Percentiles rank a stretch among this genome's conserved stretches.
Conservation (phyloP, 2,888 invertebrate species). For the Steinernema hermaphroditum region DNA sequence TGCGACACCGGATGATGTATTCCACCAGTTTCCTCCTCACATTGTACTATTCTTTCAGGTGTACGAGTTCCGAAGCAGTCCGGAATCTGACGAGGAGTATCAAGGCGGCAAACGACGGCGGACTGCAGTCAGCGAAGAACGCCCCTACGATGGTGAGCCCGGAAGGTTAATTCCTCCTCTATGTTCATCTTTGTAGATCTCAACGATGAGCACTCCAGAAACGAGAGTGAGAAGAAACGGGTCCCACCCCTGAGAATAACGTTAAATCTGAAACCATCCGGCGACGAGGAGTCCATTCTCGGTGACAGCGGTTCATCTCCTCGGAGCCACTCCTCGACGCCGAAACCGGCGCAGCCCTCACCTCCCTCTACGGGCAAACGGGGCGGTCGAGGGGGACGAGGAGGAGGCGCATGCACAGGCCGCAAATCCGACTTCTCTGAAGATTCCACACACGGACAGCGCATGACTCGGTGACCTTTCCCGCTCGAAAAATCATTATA, state of each 20-base stretch:
- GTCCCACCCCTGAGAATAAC: conserved; percentile 9
- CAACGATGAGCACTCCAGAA: background rate
- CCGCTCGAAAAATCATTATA: no score
- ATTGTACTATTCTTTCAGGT: background rate
- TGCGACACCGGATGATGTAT: conserved; percentile 1
- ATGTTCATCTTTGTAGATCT: background rate
- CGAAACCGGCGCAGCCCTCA: conserved; percentile 11
- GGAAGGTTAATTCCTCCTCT: no score
- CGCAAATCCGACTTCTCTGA: background rate
- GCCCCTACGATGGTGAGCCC: background rate
- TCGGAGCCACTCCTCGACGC: conserved; percentile 17
- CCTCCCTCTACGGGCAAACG: conserved; percentile 1
- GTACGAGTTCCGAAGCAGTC: conserved; percentile 19
- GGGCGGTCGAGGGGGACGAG: conserved; percentile 8
- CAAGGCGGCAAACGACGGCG: conserved; percentile 14
- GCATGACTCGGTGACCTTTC: background rate
- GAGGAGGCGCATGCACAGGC: background rate
- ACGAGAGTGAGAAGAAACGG: conserved; percentile 16
- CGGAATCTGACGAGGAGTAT: conserved; percentile 18
- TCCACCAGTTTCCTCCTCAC: no score
- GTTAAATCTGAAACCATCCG: conserved; percentile 14
- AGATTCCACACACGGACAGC: conserved; percentile 10
- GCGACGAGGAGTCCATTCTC: conserved; percentile 2
- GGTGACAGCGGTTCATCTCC: conserved; percentile 24
- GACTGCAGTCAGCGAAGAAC: conserved; percentile 9